Base-by-base conservation (phyloP, 2,888 invertebrate species). In the Spialia ferax region DNA sequence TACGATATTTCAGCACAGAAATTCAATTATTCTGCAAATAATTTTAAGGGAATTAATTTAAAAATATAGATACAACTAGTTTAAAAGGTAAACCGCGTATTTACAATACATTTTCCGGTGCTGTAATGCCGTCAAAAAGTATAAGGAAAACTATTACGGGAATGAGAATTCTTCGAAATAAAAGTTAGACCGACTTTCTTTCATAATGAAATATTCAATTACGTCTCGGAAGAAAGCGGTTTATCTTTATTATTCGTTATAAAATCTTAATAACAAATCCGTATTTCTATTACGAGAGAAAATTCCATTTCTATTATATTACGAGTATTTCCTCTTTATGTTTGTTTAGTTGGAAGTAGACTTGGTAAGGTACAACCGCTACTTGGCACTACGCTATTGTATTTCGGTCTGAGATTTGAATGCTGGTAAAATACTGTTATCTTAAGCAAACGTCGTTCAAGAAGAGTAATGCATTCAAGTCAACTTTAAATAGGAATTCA, bases 191-290 rank as follows among this genome's bases (percentile, higher is more conserved):
- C 18, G 18, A 45, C n/a, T 18, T 45, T 15, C 50, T 22, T 50
- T 50, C 50, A 50, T 50, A 50, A 22, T 22, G 13, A 50, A 50
- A 22, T 22, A 20, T 50, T 50, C 13, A 22, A 50, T 22, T 50
- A 50, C 22, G 13, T 50, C 22, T 22, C 22, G 22, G 18, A 45
- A 45, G 45, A 45, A 50, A 20, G 22, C 20, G 8, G 50, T 22
- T 22, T 22, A 22, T 13, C 50, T 22, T 20, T 48, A 0, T 42
- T 48, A 50, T 22, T 50, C 22, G 22, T 22, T 13, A 50, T 20
- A 22, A 50, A 50, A 22, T 13, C 4, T 50, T 50, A 20, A 20
- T 48, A 48, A 48, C 0, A 20, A 18, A 48, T 48, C 18, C 18
- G 18, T 45, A 18, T 45, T 22, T 6, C 50, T 22, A 22, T 20